These are phyloP conservation scores for Galagoides demidoff DNA, from an alignment of 2,797 vertebrate species.

Conservation along the genomic window DNA sequence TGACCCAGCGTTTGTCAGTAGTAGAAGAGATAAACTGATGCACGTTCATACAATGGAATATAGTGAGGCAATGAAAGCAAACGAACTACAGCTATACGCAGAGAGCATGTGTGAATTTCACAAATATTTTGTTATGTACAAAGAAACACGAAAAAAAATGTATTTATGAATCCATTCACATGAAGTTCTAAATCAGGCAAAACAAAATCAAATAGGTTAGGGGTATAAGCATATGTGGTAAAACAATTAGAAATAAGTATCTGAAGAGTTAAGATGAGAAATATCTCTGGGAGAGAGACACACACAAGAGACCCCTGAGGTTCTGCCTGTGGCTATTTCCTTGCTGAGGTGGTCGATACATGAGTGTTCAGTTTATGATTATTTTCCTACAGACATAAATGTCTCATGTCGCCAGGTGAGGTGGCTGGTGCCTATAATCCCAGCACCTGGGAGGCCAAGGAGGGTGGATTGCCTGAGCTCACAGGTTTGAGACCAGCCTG, in stretches of 20 bases:
- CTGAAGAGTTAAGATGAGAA: not conserved
- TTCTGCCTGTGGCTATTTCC: not conserved
- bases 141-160: not conserved
- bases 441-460: no score
- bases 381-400: not conserved
- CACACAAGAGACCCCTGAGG: not conserved
- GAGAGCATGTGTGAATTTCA: not conserved
- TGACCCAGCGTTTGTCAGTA: fast-evolving
- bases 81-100: not conserved
- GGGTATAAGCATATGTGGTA: not conserved
- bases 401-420: not conserved
- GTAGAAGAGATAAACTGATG: no score
- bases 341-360: not conserved
- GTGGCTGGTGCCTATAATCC: no score
- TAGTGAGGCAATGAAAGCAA: not conserved
- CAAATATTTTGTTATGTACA: not conserved
- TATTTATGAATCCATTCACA: not conserved
- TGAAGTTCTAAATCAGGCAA: not conserved
- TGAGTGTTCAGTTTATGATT: not conserved
- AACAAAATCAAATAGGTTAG: not conserved
- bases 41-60: fast-evolving
- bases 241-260: not conserved
- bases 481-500: no score
- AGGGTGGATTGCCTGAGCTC: no score
- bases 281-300: not conserved